A percentile compares a stretch with the other conserved stretches of the same genome.
Evolutionary conservation across 2,888 invertebrate species (phyloP).

Genomic region (Eutolmus rufibarbis): DNA sequence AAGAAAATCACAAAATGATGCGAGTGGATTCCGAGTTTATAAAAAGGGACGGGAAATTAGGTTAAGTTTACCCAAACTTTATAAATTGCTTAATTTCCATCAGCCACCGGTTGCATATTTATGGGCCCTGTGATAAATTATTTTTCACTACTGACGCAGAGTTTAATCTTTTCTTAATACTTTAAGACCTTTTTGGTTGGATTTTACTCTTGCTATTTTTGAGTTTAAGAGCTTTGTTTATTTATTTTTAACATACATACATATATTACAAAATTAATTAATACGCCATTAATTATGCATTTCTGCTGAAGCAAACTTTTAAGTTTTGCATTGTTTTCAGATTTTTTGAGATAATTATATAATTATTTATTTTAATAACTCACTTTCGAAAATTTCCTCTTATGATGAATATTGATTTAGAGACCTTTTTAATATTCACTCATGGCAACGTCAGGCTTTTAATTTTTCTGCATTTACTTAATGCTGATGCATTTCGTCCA

Average conservation of each 20-base stretch:
- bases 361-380: neutral
- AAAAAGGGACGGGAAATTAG: neutral
- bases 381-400: neutral
- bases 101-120: neutral
- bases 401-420: neutral
- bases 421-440: neutral
- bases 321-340: neutral
- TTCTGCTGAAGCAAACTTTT: neutral
- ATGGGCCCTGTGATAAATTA: neutral
- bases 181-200: neutral
- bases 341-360: neutral
- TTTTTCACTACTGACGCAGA: neutral
- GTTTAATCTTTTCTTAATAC: neutral
- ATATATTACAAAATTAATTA: neutral
- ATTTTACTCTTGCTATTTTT: neutral
- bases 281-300: neutral
- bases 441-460: neutral
- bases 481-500: neutral
- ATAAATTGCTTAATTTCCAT: conserved; percentile 5
- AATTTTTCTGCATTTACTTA: neutral
- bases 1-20: neutral
- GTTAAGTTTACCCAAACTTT: neutral
- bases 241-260: too few species aligned
- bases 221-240: neutral
- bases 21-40: neutral